Percentiles rank a stretch among this genome's conserved stretches.
These are phyloP conservation scores for Rhimphoctona megacephalus DNA, from an alignment of 2,888 invertebrate species.

Conservation along the genomic window DNA sequence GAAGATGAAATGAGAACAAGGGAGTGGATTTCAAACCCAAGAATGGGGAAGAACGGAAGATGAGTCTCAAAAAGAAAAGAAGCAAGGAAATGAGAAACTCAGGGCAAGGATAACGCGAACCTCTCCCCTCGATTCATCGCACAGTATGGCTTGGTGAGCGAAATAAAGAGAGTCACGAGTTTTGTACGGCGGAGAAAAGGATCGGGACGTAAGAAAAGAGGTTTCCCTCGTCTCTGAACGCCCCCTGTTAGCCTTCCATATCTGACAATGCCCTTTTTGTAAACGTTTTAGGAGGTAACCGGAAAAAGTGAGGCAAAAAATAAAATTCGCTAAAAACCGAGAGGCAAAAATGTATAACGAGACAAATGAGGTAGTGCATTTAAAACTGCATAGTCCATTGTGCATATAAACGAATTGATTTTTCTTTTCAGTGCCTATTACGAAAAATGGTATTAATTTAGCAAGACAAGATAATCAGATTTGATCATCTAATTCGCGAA, in stretches of 20 bases:
- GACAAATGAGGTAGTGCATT: constrained; percentile 11
- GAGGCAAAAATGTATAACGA: constrained; percentile 29
- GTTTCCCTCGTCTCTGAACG: constrained; percentile 6
- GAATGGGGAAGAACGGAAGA: constrained; percentile 35
- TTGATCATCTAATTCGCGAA: no score
- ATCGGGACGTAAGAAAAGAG: constrained; percentile 13
- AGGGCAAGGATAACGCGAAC: constrained; percentile 40
- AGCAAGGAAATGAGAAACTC: constrained; percentile 55
- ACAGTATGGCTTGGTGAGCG: constrained; percentile 21
- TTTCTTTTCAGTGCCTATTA: background rate
- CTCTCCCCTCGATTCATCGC: constrained; percentile 33
- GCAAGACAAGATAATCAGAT: no score
- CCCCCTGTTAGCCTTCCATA: constrained; percentile 18
- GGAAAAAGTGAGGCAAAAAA: constrained; percentile 22
- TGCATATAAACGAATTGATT: constrained; percentile 20
- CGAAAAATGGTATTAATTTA: no score
- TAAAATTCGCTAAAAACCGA: constrained; percentile 33
- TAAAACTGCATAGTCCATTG: constrained; percentile 5
- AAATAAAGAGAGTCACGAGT: constrained; percentile 38
- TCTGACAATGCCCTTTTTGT: constrained; percentile 21
- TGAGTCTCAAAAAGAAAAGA: constrained; percentile 31
- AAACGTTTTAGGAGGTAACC: constrained; percentile 1
- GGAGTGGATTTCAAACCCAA: constrained; percentile 26
- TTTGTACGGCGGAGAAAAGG: constrained; percentile 23
- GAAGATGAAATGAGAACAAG: constrained; percentile 57